These are phyloP conservation scores for Epinotia brunnichana DNA, from an alignment of 2,888 invertebrate species.

Conservation along the genomic window DNA sequence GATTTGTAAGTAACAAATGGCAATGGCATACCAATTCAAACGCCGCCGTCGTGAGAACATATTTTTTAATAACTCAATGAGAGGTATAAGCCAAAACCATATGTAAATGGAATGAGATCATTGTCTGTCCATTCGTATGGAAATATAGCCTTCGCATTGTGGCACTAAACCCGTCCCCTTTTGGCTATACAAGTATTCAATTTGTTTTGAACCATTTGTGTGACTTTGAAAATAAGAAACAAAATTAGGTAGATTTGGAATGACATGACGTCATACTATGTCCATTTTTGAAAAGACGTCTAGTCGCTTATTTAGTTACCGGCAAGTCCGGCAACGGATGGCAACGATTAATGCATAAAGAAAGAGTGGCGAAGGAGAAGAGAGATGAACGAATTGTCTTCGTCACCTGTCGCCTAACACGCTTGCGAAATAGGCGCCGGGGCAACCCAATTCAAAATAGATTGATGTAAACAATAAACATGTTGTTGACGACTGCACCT, in stretches of 20 bases:
- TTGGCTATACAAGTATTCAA: slow-evolving; percentile 29
- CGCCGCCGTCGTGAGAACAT: slow-evolving; percentile 8
- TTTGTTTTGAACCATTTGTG: slow-evolving; percentile 10
- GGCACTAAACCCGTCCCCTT: slow-evolving; percentile 33
- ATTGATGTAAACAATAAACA: slow-evolving; percentile 1
- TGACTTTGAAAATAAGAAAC: not conserved
- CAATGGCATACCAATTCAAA: slow-evolving; percentile 20
- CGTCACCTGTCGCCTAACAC: not conserved
- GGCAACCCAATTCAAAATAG: slow-evolving; percentile 9
- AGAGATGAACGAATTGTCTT: not conserved
- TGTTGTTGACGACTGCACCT: slow-evolving; percentile 15
- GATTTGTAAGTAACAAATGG: slow-evolving; percentile 3
- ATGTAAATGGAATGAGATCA: slow-evolving; percentile 77
- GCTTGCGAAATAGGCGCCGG: slow-evolving; percentile 18
- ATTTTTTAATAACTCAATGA: slow-evolving; percentile 23
- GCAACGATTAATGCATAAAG: not conserved
- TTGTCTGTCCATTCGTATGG: slow-evolving; percentile 54
- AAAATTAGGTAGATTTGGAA: not conserved
- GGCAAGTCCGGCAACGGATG: not conserved
- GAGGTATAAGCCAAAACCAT: slow-evolving; percentile 56
- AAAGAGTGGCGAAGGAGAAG: not conserved
- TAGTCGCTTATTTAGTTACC: not conserved
- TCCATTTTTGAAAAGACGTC: not conserved
- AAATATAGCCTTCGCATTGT: slow-evolving; percentile 44
- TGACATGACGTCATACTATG: not conserved